Conservation (phyloP, 2,797 vertebrate genomes). For the Pelochelys cantorii region DNA sequence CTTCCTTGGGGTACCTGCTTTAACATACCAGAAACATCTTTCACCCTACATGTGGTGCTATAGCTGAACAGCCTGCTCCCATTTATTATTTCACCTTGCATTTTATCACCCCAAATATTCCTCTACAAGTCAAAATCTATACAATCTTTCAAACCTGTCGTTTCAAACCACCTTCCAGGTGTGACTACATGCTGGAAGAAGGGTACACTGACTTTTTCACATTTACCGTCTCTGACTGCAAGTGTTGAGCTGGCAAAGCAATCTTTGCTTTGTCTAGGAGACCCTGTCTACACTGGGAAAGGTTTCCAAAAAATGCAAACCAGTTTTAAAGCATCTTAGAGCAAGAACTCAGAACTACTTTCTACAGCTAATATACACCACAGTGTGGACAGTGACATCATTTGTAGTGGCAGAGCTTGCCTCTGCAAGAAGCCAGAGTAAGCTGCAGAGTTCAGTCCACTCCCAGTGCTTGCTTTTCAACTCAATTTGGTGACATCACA, state of each 20-base stretch:
- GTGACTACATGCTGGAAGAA: not conserved
- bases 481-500: not conserved
- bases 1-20: not conserved
- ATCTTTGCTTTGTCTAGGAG: not conserved
- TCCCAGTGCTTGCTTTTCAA: not conserved
- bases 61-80: not conserved
- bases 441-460: not conserved
- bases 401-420: not conserved
- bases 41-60: not conserved
- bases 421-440: not conserved
- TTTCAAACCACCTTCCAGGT: not conserved
- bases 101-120: not conserved
- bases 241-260: too few species aligned
- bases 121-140: not conserved
- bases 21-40: not conserved
- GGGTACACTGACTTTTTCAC: not conserved
- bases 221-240: not conserved
- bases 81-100: not conserved
- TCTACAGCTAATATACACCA: not conserved
- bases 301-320: not conserved
- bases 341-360: not conserved
- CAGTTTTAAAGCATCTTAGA: not conserved
- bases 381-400: not conserved
- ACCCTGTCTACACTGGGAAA: not conserved
- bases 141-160: not conserved